phyloP scores from a whole-genome alignment of 2,113 vertebrate species.

The Trichechus manatus region DNA sequence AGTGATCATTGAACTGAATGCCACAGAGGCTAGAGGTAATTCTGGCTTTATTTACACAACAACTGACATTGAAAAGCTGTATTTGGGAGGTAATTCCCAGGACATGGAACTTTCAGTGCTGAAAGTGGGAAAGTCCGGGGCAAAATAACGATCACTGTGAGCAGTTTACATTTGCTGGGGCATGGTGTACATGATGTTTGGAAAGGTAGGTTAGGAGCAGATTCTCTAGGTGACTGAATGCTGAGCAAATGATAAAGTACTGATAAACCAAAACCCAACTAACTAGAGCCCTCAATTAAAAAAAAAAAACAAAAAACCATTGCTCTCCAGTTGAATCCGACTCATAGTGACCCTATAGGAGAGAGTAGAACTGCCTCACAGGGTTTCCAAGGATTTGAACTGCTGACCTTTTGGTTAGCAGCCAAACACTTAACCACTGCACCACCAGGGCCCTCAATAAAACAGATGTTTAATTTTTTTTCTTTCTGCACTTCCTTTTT shows the following conservation, averaged over 20 bases:
- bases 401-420: too few relatives aligned
- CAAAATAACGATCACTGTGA: not conserved
- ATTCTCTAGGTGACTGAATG: not conserved
- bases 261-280: not conserved
- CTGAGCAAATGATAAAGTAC: not conserved
- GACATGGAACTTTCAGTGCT: not conserved
- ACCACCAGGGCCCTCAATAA: too few relatives aligned
- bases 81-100: not conserved
- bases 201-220: not conserved
- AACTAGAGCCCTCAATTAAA: not conserved
- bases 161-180: not conserved
- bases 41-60: conserved; percentile 31
- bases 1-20: not conserved
- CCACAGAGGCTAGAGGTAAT: not conserved
- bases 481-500: not conserved
- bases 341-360: too few relatives aligned
- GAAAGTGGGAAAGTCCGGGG: not conserved
- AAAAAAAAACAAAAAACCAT: not conserved
- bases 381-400: too few relatives aligned
- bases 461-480: not conserved
- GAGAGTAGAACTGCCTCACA: too few relatives aligned
- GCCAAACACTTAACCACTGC: too few relatives aligned
- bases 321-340: too few relatives aligned
- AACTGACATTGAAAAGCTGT: conserved; percentile 46
- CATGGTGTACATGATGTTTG: too few relatives aligned